phyloP scores from a whole-genome alignment of 2,797 vertebrate genomes.

The Cuculus canorus region DNA sequence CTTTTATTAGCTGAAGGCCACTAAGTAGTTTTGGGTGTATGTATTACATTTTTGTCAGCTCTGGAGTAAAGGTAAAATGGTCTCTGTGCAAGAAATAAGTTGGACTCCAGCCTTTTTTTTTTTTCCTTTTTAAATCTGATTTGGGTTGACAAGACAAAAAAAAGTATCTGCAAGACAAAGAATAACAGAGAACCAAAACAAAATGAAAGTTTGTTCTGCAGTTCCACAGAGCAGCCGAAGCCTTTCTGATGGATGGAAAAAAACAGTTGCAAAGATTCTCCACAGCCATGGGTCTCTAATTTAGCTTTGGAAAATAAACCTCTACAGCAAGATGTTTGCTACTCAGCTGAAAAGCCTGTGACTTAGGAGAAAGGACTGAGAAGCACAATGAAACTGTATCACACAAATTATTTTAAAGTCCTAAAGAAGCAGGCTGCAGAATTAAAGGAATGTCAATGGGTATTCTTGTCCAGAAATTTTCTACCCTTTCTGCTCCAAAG shows the following conservation, averaged over 20 bases:
- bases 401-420: background rate
- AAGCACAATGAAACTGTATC: background rate
- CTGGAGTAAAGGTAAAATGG: background rate
- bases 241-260: background rate
- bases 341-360: background rate
- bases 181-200: background rate
- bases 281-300: background rate
- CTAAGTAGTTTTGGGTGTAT: background rate
- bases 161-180: background rate
- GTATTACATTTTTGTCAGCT: background rate
- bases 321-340: background rate
- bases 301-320: background rate
- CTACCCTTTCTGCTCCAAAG: background rate
- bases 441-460: background rate
- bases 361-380: background rate
- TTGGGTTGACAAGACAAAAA: background rate
- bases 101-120: background rate
- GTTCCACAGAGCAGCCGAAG: background rate
- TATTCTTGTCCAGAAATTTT: background rate
- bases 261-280: background rate
- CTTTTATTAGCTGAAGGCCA: constrained; percentile 31
- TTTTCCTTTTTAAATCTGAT: background rate
- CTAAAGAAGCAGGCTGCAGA: background rate
- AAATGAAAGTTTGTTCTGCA: background rate
- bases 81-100: constrained; percentile 22